Conservation (phyloP, 2,888 invertebrate species). For the Fragum fragum region DNA sequence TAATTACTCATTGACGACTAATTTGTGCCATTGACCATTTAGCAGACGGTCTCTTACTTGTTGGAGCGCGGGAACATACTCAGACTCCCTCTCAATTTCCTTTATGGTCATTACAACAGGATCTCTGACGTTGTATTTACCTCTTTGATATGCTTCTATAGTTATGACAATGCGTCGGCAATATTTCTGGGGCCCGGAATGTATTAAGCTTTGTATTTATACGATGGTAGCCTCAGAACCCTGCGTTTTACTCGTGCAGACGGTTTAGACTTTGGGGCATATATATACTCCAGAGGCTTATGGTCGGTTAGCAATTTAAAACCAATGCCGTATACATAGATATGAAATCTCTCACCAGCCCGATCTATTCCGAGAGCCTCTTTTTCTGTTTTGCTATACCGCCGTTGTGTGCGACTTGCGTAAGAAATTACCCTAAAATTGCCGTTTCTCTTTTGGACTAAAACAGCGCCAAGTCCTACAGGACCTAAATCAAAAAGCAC, state of each 20-base stretch:
- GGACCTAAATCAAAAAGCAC: too few species aligned
- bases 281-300: conserved; percentile 73
- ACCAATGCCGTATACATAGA: conserved; percentile 66
- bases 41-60: too few species aligned
- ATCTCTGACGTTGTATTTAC: too few species aligned
- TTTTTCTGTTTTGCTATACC: conserved; percentile 62
- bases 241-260: conserved; percentile 74
- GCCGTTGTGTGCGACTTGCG: conserved; percentile 50
- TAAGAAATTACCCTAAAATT: conserved; percentile 50
- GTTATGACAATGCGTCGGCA: conserved; percentile 57
- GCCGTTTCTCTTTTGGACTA: conserved; percentile 46
- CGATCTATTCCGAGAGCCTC: conserved; percentile 64
- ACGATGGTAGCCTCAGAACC: conserved; percentile 71
- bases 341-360: conserved; percentile 73
- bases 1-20: too few species aligned
- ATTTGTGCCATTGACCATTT: too few species aligned
- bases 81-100: too few species aligned
- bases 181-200: conserved; percentile 53
- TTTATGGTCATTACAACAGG: too few species aligned
- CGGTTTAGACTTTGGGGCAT: conserved; percentile 67
- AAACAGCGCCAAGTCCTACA: conserved; percentile 52
- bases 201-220: conserved; percentile 43
- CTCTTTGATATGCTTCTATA: too few species aligned
- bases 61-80: too few species aligned
- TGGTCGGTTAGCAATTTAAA: conserved; percentile 74